Evolutionary conservation across 2,888 invertebrate genomes (phyloP).

Genomic region (Epiblema foenella): DNA sequence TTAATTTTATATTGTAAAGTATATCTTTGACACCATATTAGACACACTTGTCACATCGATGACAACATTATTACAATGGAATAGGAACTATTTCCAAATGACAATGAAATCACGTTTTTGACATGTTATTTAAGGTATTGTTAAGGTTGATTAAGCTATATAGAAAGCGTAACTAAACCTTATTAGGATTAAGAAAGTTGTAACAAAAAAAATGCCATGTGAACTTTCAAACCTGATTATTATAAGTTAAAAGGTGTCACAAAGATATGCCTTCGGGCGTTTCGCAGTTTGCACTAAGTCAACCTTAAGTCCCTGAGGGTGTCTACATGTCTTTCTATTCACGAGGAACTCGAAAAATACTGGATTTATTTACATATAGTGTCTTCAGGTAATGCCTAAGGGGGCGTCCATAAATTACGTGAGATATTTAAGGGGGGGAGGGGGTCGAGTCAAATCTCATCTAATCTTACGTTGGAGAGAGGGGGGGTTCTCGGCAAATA

Average conservation of each 20-base stretch:
- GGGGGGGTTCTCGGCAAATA: too few species aligned
- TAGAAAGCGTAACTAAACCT: constrained; percentile 13
- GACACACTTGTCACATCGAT: constrained; percentile 19
- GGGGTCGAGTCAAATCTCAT: too few species aligned
- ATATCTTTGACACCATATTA: constrained; percentile 12
- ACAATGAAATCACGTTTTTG: constrained; percentile 18
- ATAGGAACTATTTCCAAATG: neutral
- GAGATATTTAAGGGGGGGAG: too few species aligned
- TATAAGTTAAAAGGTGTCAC: too few species aligned
- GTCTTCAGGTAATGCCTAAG: too few species aligned
- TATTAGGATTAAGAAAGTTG: constrained; percentile 27
- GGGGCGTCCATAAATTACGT: too few species aligned
- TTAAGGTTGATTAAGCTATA: constrained; percentile 18
- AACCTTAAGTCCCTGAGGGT: neutral
- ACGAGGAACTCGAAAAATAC: too few species aligned
- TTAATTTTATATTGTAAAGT: neutral
- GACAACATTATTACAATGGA: constrained; percentile 11
- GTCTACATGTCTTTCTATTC: too few species aligned
- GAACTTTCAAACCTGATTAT: constrained; percentile 1
- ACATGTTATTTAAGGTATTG: constrained; percentile 23
- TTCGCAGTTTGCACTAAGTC: neutral
- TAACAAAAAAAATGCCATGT: constrained; percentile 10
- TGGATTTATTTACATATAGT: too few species aligned
- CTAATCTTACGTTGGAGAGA: too few species aligned
- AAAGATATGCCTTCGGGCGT: neutral